Percentiles rank a stretch among this genome's conserved stretches.
Conservation (phyloP, 2,113 vertebrate species). For the Oryctolagus cuniculus region mOryCun1.1 NC_091447.1:36574501-36575000, state of each 20-base stretch:
- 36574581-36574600: background rate
- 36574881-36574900: background rate
- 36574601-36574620: background rate
- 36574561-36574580: background rate
- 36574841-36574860: background rate
- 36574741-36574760: background rate
- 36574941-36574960: background rate
- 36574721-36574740: background rate
- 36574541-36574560: background rate
- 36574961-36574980: background rate
- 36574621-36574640: background rate
- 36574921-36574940: background rate
- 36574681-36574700: background rate
- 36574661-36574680: conserved; percentile 7
- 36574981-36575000: background rate
- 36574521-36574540: background rate
- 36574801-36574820: background rate
- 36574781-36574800: background rate
- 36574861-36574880: background rate
- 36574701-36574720: background rate
- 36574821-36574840: background rate
- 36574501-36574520: background rate
- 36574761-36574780: background rate
- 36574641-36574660: background rate
- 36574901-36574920: background rate